Conservation (phyloP, 2,113 vertebrate genomes). For the Lipophrys pholis region DNA sequence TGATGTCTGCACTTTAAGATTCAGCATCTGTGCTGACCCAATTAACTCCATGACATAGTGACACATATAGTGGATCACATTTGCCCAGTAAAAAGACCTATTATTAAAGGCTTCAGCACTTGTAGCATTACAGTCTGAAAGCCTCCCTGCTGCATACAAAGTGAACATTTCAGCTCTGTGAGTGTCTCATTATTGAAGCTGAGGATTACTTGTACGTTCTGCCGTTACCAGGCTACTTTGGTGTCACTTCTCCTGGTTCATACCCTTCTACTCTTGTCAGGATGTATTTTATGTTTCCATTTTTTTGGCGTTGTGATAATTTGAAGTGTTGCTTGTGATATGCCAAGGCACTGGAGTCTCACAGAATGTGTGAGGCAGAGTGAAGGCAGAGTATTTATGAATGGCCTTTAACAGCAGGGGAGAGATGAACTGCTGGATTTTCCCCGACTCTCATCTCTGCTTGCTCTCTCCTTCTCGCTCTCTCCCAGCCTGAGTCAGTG, state of each 20-base stretch:
- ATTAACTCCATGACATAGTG: slow-evolving; percentile 10
- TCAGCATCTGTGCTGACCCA: neutral
- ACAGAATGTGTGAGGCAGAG: slow-evolving; percentile 44
- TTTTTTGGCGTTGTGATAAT: slow-evolving; percentile 34
- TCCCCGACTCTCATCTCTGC: slow-evolving; percentile 36
- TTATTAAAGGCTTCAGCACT: slow-evolving; percentile 8
- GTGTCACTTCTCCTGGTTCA: slow-evolving; percentile 8
- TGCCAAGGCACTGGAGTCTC: slow-evolving; percentile 31
- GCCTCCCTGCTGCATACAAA: slow-evolving; percentile 16
- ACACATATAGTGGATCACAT: slow-evolving; percentile 1
- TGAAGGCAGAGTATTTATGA: slow-evolving; percentile 66
- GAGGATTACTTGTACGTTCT: slow-evolving; percentile 21
- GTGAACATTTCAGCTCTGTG: slow-evolving; percentile 28
- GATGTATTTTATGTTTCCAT: slow-evolving; percentile 48
- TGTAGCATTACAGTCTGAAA: slow-evolving; percentile 5
- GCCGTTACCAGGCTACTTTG: slow-evolving; percentile 21
- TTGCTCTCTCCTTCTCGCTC: slow-evolving; percentile 11
- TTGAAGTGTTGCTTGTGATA: slow-evolving; percentile 42
- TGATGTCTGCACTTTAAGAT: too few relatives aligned
- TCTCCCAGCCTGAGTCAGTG: slow-evolving; percentile 18
- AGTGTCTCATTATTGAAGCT: slow-evolving; percentile 54
- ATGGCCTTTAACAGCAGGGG: slow-evolving; percentile 67
- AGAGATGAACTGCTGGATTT: slow-evolving; percentile 65
- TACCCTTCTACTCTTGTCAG: slow-evolving; percentile 39
- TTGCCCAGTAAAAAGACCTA: neutral